phyloP scores from a whole-genome alignment of 2,113 vertebrate species.

The Pungitius pungitius region DNA sequence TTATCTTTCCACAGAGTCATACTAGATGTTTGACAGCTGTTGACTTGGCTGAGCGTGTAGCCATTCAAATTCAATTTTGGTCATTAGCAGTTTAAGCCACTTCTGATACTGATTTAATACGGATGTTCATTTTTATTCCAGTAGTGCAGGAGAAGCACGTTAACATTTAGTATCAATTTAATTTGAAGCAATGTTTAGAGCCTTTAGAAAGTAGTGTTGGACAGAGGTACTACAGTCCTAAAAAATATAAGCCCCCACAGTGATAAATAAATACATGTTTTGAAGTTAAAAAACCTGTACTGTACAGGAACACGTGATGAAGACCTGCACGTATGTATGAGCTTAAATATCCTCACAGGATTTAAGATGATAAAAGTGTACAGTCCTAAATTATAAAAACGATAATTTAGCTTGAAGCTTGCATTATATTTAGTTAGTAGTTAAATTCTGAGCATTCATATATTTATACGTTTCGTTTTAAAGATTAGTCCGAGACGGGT shows the following conservation, averaged over 20 bases:
- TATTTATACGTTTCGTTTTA: neutral
- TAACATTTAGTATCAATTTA: neutral
- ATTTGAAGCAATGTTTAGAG: neutral
- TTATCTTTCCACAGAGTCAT: constrained; percentile 60
- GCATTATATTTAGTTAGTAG: neutral
- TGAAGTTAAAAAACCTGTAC: neutral
- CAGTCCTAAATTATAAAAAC: neutral
- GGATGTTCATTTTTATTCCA: constrained; percentile 16
- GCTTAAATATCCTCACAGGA: neutral
- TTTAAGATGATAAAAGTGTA: neutral
- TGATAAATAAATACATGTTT: neutral
- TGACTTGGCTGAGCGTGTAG: constrained; percentile 63
- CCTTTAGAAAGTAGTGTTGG: neutral
- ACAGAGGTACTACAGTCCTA: neutral
- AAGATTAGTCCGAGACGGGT: neutral
- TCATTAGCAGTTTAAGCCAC: constrained; percentile 51
- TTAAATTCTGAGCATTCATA: neutral
- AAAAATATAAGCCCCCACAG: neutral
- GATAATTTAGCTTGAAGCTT: neutral
- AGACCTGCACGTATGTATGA: neutral
- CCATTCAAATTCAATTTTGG: constrained; percentile 63
- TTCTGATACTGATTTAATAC: constrained; percentile 50
- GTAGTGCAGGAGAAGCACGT: neutral
- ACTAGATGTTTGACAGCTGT: constrained; percentile 74
- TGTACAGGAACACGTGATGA: neutral